A percentile compares a stretch with the other conserved stretches of the same genome.
Evolutionary conservation across 92 coral and sea anemone species (phyloP).

Genomic region (Metridium senile): DNA sequence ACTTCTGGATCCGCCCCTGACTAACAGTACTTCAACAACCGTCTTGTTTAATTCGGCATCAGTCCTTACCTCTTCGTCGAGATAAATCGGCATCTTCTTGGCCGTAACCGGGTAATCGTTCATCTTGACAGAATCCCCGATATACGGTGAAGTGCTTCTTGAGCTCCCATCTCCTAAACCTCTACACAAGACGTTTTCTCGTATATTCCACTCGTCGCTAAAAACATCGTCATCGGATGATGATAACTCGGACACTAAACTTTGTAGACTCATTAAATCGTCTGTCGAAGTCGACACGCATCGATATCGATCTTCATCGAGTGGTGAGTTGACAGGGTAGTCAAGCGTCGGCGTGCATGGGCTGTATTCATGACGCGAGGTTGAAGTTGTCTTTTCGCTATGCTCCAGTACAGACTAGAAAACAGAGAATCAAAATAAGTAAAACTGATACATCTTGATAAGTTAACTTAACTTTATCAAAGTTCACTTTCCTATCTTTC

Average conservation of each 20-base stretch:
- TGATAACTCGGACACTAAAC: constrained; percentile 27
- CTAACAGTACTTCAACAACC: too few species aligned
- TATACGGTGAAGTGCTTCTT: constrained; percentile 54
- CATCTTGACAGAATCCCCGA: constrained; percentile 19
- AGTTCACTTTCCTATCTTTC: too few species aligned
- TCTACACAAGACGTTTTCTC: constrained; percentile 54
- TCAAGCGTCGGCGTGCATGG: constrained; percentile 18
- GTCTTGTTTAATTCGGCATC: too few species aligned
- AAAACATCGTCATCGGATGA: constrained; percentile 24
- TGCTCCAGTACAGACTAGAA: constrained; percentile 14
- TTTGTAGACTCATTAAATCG: constrained; percentile 40
- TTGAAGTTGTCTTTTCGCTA: neutral
- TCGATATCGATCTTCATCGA: constrained; percentile 13
- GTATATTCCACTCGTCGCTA: constrained; percentile 58
- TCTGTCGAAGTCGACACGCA: constrained; percentile 59
- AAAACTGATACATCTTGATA: neutral
- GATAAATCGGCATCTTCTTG: constrained; percentile 17
- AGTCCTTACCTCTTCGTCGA: constrained; percentile 59
- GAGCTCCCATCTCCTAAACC: constrained; percentile 67
- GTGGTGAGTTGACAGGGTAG: neutral
- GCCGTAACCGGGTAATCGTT: neutral
- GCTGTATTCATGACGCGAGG: constrained; percentile 21
- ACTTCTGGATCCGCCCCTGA: too few species aligned
- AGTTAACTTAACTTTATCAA: too few species aligned
- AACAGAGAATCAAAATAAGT: constrained; percentile 38